Conservation (phyloP, 2,888 invertebrate species). For the Penaeus monodon region DNA sequence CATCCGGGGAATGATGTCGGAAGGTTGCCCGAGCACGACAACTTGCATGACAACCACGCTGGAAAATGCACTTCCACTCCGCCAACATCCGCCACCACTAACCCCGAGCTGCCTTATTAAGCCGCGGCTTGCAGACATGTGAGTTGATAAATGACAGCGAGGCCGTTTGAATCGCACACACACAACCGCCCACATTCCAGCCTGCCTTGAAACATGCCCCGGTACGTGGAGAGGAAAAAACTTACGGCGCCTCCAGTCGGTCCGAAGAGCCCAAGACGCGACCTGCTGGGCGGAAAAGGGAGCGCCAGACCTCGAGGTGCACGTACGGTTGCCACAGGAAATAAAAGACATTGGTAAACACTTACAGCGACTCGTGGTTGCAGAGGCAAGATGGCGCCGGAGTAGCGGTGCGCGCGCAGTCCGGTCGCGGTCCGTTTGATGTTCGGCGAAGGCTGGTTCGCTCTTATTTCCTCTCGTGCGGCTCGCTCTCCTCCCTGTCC, state of each 20-base stretch:
- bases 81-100: slow-evolving; percentile 6
- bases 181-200: slow-evolving; percentile 30
- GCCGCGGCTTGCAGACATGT: slow-evolving; percentile 33
- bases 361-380: slow-evolving; percentile 49
- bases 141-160: slow-evolving; percentile 40
- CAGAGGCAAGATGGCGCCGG: slow-evolving; percentile 52
- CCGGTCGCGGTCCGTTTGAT: slow-evolving; percentile 41
- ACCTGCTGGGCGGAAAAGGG: neutral
- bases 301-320: slow-evolving; percentile 14
- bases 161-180: slow-evolving; percentile 46
- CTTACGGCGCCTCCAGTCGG: no score
- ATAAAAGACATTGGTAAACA: slow-evolving; percentile 56
- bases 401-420: slow-evolving; percentile 48
- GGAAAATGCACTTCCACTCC: neutral
- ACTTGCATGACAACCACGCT: neutral
- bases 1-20: no score
- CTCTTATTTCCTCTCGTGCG: neutral
- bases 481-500: neutral
- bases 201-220: no score
- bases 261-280: no score
- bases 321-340: slow-evolving; percentile 49
- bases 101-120: slow-evolving; percentile 10
- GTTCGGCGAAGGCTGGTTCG: slow-evolving; percentile 14
- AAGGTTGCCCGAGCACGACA: neutral
- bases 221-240: no score